Evolutionary conservation across 2,797 vertebrate genomes (phyloP), one percentile per base, ranked within the genome.

Genomic region (Lacerta viridis): DNA sequence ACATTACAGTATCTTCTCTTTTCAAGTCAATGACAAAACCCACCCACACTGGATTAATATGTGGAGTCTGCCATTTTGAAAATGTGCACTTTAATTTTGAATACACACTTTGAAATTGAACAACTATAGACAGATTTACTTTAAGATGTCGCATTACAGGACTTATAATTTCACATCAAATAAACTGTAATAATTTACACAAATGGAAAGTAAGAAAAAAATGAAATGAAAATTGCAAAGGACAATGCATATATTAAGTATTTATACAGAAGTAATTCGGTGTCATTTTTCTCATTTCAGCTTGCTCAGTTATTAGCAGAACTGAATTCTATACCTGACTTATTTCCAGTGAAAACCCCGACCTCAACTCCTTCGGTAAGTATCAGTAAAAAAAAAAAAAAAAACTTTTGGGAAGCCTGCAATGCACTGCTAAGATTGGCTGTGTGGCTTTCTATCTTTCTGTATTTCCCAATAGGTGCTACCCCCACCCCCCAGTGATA

Each of bases 271-370:
- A 83, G 68, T 55, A 36, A 93, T 91, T 94, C 74, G 93, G 43
- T 1, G 4, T 7, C 7, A 61, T 93, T 25, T 41, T 91, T 92
- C 87, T 87, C 89, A 75, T 96, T 97, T 71, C 94, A 99, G 99
- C 97, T 99, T 87, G 98, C 98, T 27, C 98, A 98, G 94, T 95
- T 99, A 85, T 96, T 99, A 96, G 98, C 98, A 79, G 98, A 99
- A 95, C 93, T 99, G 95, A 98, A 97, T 92, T 97, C 98, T 1
- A 95, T 99, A 95, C 98, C 98, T 0, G 98, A 98, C 80, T 93
- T 99, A 80, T 97, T 98, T 80, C 96, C 97, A 0, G 96, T 98
- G 36, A 97, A 97, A 88, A 97, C 97, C 0, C 96, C 97, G 8
- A 33, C 82, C 91, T 90, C 93, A 0, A 91, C 96, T 88, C 94